Evolutionary conservation across 2,113 vertebrate genomes (phyloP).

Genomic region (Cervus canadensis): DNA sequence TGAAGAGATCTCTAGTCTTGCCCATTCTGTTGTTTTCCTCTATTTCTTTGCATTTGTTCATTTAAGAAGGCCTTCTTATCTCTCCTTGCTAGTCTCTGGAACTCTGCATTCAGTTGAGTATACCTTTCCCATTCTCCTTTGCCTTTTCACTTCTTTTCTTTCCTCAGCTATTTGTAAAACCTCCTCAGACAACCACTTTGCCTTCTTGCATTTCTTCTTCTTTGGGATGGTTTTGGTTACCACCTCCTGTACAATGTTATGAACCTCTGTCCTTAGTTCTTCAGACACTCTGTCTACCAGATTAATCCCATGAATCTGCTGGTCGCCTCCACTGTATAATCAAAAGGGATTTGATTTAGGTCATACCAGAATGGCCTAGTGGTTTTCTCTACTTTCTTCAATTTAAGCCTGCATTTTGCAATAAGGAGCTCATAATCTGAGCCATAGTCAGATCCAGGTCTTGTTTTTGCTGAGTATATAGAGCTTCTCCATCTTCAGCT

Average conservation of each 20-base stretch:
- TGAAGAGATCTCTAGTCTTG: neutral
- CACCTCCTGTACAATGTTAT: neutral
- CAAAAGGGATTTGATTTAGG: neutral
- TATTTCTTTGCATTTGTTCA: neutral
- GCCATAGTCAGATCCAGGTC: neutral
- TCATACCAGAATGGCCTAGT: neutral
- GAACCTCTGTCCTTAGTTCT: neutral
- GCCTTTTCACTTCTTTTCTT: neutral
- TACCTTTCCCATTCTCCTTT: neutral
- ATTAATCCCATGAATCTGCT: neutral
- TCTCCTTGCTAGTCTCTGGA: neutral
- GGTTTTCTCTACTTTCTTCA: neutral
- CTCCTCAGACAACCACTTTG: neutral
- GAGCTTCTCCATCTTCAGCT: neutral
- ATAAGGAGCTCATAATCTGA: neutral
- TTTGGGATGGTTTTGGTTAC: neutral
- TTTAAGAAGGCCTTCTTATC: neutral
- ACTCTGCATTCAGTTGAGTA: neutral
- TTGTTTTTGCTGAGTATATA: neutral
- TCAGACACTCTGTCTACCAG: neutral
- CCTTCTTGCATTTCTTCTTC: neutral
- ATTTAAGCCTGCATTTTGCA: neutral
- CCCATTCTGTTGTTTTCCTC: neutral
- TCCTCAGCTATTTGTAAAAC: neutral
- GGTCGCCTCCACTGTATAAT: neutral